Percentiles rank a stretch among this genome's conserved stretches.
phyloP scores from a whole-genome alignment of 2,888 invertebrate genomes.

The Coelogynopora nodosa region DNA sequence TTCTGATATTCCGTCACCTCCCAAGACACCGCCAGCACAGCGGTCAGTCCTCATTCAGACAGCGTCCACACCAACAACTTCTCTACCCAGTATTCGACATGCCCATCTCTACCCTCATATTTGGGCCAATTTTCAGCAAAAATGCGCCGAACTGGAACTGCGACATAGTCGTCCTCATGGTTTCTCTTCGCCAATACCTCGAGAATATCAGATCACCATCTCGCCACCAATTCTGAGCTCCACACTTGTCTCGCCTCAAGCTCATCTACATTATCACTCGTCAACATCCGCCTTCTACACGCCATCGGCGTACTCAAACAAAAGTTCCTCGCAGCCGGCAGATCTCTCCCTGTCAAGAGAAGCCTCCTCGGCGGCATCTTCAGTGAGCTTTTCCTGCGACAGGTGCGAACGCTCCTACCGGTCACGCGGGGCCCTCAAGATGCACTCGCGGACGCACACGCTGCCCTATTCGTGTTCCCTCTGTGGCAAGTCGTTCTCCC shows the following conservation, averaged over 20 bases:
- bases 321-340: neutral
- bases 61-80: neutral
- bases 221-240: neutral
- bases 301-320: neutral
- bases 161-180: neutral
- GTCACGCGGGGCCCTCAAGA: conserved; percentile 88
- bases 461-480: conserved; percentile 90
- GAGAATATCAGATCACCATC: neutral
- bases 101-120: neutral
- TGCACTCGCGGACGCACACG: conserved; percentile 97
- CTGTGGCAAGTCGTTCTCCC: conserved; percentile 92
- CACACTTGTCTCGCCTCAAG: neutral
- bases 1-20: too few species aligned
- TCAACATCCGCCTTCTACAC: too few species aligned
- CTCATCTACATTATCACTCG: too few species aligned
- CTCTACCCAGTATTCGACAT: neutral
- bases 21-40: too few species aligned
- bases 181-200: neutral
- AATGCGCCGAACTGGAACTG: neutral
- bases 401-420: conserved; percentile 92
- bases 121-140: neutral
- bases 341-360: neutral
- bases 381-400: conserved; percentile 70
- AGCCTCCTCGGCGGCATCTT: conserved; percentile 60
- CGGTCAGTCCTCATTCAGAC: too few species aligned